A percentile compares a stretch with the other conserved stretches of the same genome.
phyloP scores from a whole-genome alignment of 2,888 invertebrate genomes.

The Ophonus ardosiacus region DNA sequence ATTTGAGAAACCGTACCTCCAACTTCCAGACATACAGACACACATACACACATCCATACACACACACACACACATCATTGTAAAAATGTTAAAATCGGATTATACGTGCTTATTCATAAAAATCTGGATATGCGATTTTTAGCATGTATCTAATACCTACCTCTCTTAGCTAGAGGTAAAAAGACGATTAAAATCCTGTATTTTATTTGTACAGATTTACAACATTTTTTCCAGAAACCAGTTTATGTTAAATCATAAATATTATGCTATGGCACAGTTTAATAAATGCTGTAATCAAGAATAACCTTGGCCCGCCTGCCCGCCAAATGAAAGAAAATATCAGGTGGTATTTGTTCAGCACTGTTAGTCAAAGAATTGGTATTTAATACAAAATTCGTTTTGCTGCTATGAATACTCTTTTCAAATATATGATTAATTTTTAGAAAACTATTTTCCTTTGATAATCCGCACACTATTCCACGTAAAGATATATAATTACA shows the following conservation, averaged over 20 bases:
- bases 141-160: no score
- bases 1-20: no score
- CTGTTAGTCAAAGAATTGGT: conserved; percentile 7
- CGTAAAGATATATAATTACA: not conserved
- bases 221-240: not conserved
- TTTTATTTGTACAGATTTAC: conserved; percentile 16
- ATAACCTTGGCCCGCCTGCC: conserved; percentile 22
- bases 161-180: no score
- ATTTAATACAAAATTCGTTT: conserved; percentile 6
- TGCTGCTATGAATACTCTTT: conserved; percentile 4
- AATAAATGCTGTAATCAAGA: conserved; percentile 17
- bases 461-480: not conserved
- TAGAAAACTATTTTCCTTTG: not conserved
- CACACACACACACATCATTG: no score
- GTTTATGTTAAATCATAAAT: conserved; percentile 13
- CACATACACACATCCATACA: no score
- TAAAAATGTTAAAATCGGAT: no score
- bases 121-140: no score
- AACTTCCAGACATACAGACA: no score
- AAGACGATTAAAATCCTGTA: conserved; percentile 15
- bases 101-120: no score
- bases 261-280: conserved; percentile 15
- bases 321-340: conserved; percentile 5
- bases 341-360: conserved; percentile 20
- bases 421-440: conserved; percentile 33